A percentile compares a stretch with the other conserved stretches of the same genome.
Conservation (phyloP, 2,888 invertebrate genomes). For the Brachyopa scutellaris region DNA sequence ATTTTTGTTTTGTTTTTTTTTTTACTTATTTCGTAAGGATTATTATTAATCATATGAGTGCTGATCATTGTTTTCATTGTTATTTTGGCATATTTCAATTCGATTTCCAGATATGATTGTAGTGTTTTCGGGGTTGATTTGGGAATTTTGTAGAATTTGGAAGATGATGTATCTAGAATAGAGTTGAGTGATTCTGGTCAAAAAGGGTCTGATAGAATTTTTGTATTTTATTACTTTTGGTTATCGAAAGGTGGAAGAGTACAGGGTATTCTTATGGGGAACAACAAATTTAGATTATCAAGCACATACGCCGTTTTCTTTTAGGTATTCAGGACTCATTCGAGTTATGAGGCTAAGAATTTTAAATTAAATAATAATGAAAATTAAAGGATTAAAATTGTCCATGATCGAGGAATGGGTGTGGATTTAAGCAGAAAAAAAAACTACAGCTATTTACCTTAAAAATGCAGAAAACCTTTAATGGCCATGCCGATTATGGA, state of each 20-base stretch:
- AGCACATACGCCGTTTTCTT: background rate
- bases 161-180: slow-evolving; percentile 73
- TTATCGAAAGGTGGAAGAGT: slow-evolving; percentile 5
- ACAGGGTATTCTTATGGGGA: slow-evolving; percentile 36
- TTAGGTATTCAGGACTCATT: slow-evolving; percentile 20
- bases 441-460: background rate
- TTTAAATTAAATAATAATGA: no score
- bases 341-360: slow-evolving; percentile 18
- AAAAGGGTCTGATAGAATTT: slow-evolving; percentile 44
- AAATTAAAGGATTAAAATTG: no score
- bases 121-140: slow-evolving; percentile 64
- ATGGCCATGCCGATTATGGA: no score
- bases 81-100: slow-evolving; percentile 59
- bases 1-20: slow-evolving; percentile 7
- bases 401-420: no score
- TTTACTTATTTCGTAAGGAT: slow-evolving; percentile 42
- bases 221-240: slow-evolving; percentile 28
- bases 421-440: slow-evolving; percentile 10
- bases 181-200: slow-evolving; percentile 50
- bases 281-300: slow-evolving; percentile 1
- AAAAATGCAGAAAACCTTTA: no score
- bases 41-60: slow-evolving; percentile 35
- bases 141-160: slow-evolving; percentile 71
- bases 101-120: slow-evolving; percentile 66
- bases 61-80: slow-evolving; percentile 50